These are phyloP conservation scores for Himalopsyche japonica DNA, from an alignment of 2,888 invertebrate species.

Conservation along the genomic window DNA sequence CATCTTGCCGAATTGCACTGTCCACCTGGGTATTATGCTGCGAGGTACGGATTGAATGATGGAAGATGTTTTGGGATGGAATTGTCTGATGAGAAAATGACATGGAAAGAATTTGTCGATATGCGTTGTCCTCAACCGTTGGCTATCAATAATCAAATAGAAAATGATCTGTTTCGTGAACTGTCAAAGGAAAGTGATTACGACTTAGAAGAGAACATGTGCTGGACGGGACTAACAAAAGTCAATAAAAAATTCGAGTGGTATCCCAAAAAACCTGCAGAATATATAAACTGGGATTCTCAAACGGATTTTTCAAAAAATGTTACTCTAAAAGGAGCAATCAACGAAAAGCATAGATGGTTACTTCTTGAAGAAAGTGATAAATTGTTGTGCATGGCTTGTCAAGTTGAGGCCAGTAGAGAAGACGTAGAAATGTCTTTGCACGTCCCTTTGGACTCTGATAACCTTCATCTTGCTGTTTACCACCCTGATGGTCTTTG, in stretches of 20 bases:
- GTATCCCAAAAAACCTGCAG: constrained; percentile 46
- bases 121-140: constrained; percentile 25
- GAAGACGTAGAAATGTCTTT: constrained; percentile 45
- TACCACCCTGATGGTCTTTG: constrained; percentile 62
- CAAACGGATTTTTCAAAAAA: constrained; percentile 16
- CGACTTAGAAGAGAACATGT: constrained; percentile 10
- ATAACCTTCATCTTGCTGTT: constrained; percentile 55
- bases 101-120: constrained; percentile 31
- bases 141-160: constrained; percentile 27
- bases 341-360: constrained; percentile 28
- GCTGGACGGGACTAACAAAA: constrained; percentile 46
- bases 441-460: constrained; percentile 26
- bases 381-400: constrained; percentile 52
- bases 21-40: constrained; percentile 51
- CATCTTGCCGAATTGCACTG: constrained; percentile 50
- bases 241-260: constrained; percentile 47
- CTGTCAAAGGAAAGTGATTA: constrained; percentile 11
- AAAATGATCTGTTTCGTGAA: constrained; percentile 31
- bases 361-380: constrained; percentile 42
- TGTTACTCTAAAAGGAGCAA: constrained; percentile 19
- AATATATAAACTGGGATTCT: constrained; percentile 31
- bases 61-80: constrained; percentile 27
- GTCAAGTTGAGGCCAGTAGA: constrained; percentile 48
- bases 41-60: constrained; percentile 40
- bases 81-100: background rate